Conservation (phyloP, 2,888 invertebrate genomes). For the Alitta virens region DNA sequence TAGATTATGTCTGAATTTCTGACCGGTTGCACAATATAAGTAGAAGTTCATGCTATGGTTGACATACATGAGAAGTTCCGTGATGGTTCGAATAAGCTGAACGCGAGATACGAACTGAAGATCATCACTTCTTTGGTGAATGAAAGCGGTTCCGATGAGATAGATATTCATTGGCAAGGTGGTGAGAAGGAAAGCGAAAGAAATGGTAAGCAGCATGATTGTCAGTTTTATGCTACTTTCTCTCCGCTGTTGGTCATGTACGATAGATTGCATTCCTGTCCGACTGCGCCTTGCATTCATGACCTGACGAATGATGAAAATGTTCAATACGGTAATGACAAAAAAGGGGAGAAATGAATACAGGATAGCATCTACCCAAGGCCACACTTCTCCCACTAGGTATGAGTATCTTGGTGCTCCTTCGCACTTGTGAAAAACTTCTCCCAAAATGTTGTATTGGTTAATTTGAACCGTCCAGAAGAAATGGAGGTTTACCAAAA, state of each 20-base stretch:
- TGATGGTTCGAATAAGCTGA: conserved; percentile 38
- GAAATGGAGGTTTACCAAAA: conserved; percentile 43
- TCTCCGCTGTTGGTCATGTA: conserved; percentile 19
- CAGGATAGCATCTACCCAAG: conserved; percentile 48
- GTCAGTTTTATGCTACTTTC: conserved; percentile 34
- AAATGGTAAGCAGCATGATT: conserved; percentile 50
- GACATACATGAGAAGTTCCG: conserved; percentile 49
- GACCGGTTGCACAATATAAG: conserved; percentile 32
- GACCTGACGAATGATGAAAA: conserved; percentile 48
- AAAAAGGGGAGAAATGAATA: conserved; percentile 51
- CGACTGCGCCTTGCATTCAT: conserved; percentile 30
- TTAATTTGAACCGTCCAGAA: conserved; percentile 39
- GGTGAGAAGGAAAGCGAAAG: conserved; percentile 48
- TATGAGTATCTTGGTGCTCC: conserved; percentile 21
- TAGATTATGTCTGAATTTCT: conserved; percentile 33
- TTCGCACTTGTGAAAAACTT: conserved; percentile 23
- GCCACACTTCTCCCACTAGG: conserved; percentile 41
- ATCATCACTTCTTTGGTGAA: conserved; percentile 14
- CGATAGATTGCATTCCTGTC: conserved; percentile 1
- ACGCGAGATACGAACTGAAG: conserved; percentile 28
- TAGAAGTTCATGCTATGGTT: conserved; percentile 52
- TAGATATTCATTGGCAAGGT: conserved; percentile 48
- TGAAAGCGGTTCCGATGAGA: conserved; percentile 34
- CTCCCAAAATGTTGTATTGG: conserved; percentile 16
- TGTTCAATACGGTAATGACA: conserved; percentile 44